Conservation (phyloP, 2,113 vertebrate species). For the Forbesichthys agassizii region DNA sequence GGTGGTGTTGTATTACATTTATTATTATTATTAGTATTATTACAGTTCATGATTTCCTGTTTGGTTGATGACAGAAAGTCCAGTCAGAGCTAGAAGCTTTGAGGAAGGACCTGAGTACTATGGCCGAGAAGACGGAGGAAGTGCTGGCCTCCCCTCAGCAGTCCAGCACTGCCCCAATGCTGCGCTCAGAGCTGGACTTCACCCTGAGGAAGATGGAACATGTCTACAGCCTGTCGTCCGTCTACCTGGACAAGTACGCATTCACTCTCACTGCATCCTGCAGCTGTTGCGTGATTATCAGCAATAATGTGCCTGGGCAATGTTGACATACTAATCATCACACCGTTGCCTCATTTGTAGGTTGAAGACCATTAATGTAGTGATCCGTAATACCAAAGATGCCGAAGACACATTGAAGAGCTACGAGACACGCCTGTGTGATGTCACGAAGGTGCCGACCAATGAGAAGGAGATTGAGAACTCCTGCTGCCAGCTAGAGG, state of each 20-base stretch:
- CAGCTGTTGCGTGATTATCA: too few relatives aligned
- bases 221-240: constrained; percentile 86
- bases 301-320: not conserved
- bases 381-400: constrained; percentile 88
- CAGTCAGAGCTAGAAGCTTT: constrained; percentile 89
- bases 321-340: not conserved
- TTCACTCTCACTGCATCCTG: too few relatives aligned
- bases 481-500: constrained; percentile 86
- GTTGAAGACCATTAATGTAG: constrained; percentile 90
- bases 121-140: constrained; percentile 80
- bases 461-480: constrained; percentile 83
- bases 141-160: constrained; percentile 82
- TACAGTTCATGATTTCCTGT: not conserved
- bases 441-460: constrained; percentile 83
- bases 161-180: constrained; percentile 71
- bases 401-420: constrained; percentile 83
- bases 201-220: constrained; percentile 90
- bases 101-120: constrained; percentile 80
- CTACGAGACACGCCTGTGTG: constrained; percentile 86
- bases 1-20: not conserved
- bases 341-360: constrained; percentile 60
- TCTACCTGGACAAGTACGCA: constrained; percentile 94
- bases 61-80: constrained; percentile 77
- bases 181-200: constrained; percentile 89
- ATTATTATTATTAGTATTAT: not conserved